Evolutionary conservation across 1,140 invertebrate genomes (phyloP).

Genomic region (Drosophila ficusphila): DNA sequence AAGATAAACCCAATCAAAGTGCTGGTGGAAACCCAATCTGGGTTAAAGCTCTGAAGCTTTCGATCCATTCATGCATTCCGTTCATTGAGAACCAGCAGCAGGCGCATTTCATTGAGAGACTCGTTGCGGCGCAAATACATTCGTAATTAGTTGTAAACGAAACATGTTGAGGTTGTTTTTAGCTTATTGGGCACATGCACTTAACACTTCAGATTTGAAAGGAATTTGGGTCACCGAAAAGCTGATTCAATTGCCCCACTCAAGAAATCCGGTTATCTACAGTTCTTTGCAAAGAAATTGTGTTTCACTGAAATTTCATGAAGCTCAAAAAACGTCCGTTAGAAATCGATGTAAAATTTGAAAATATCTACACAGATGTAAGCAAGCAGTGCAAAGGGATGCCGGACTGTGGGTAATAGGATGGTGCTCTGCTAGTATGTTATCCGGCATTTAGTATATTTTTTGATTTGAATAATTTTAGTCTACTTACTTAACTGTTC

Average conservation of each 20-base stretch:
- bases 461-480: too few species aligned
- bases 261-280: too few species aligned
- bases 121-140: constrained; percentile 71
- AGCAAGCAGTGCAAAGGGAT: not conserved
- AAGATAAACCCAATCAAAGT: not conserved
- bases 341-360: not conserved
- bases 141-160: constrained; percentile 75
- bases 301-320: too few species aligned
- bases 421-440: too few species aligned
- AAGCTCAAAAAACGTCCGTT: not conserved
- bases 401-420: not conserved
- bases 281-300: too few species aligned
- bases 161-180: constrained; percentile 66
- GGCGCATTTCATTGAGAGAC: constrained; percentile 30
- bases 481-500: too few species aligned
- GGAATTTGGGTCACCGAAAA: constrained; percentile 63
- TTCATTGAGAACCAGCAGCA: constrained; percentile 47
- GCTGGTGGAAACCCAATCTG: constrained; percentile 9
- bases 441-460: too few species aligned
- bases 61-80: constrained; percentile 52
- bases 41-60: constrained; percentile 28
- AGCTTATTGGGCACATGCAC: constrained; percentile 65
- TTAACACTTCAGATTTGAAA: constrained; percentile 65
- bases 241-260: too few species aligned
- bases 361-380: not conserved